Conservation (phyloP, 2,888 invertebrate species). For the Gonocerus acuteangulatus region DNA sequence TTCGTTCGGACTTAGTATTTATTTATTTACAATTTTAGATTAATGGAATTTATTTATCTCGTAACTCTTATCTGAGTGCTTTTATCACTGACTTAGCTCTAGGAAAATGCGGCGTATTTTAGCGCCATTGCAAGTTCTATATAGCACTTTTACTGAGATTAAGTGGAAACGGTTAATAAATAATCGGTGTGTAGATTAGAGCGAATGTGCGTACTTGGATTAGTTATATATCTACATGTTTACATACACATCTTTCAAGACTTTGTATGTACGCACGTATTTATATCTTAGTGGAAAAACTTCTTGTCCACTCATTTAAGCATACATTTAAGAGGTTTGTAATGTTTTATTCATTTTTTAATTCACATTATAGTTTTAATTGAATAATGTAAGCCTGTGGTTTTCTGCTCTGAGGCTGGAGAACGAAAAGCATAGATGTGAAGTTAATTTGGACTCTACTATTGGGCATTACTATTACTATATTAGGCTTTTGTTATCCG, state of each 20-base stretch:
- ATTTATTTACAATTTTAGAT: slow-evolving; percentile 9
- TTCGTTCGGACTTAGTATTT: not conserved
- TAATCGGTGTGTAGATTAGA: slow-evolving; percentile 8
- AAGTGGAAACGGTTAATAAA: slow-evolving; percentile 23
- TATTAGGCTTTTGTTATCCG: slow-evolving; percentile 18
- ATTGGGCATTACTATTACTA: slow-evolving; percentile 16
- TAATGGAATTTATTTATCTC: not conserved
- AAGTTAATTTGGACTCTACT: not conserved
- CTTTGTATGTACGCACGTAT: slow-evolving; percentile 6
- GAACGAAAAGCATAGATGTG: not conserved
- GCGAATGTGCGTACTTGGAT: not conserved
- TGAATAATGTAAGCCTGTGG: not conserved
- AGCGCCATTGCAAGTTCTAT: slow-evolving; percentile 14
- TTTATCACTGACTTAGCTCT: slow-evolving; percentile 15
- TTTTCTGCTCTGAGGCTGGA: not conserved
- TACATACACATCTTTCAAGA: not conserved
- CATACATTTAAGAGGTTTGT: not conserved
- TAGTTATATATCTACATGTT: slow-evolving; percentile 12
- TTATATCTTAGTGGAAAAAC: slow-evolving; percentile 8
- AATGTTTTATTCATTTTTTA: not conserved
- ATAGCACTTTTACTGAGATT: slow-evolving; percentile 21
- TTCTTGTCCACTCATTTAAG: slow-evolving; percentile 1
- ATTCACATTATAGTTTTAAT: not conserved
- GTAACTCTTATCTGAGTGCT: not conserved
- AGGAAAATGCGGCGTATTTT: slow-evolving; percentile 4